Conservation (phyloP, 2,888 invertebrate species). For the Pyrocoelia pectoralis region DNA sequence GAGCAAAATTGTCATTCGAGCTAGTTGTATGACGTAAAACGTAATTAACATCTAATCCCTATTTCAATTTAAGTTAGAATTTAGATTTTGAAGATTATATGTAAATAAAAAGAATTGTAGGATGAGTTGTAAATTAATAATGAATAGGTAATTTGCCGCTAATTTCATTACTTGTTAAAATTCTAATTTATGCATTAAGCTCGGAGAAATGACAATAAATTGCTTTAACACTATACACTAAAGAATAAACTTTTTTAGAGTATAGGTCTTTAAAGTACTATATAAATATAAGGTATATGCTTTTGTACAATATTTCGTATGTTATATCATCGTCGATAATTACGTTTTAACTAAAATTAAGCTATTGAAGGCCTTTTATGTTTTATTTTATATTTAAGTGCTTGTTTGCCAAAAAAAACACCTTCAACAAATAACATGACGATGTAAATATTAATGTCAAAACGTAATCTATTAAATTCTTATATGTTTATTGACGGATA, state of each 20-base stretch:
- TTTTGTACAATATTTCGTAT: conserved; percentile 23
- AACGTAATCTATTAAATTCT: conserved; percentile 43
- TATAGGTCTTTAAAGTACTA: conserved; percentile 14
- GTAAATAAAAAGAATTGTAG: conserved; percentile 16
- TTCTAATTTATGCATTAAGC: conserved; percentile 48
- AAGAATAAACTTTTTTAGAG: conserved; percentile 38
- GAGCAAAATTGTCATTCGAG: conserved; percentile 49
- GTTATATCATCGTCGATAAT: conserved; percentile 17
- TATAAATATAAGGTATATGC: conserved; percentile 14
- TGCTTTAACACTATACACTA: conserved; percentile 51
- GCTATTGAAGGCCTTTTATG: conserved; percentile 9
- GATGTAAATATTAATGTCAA: conserved; percentile 44
- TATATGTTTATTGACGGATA: conserved; percentile 46
- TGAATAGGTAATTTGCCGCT: conserved; percentile 15
- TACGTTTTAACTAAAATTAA: conserved; percentile 5
- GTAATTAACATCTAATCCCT: conserved; percentile 24
- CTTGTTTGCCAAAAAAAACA: conserved; percentile 36
- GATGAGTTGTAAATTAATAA: conserved; percentile 12
- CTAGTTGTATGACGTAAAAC: conserved; percentile 36
- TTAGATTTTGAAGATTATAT: conserved; percentile 21
- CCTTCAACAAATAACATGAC: conserved; percentile 30
- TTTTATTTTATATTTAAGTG: background rate
- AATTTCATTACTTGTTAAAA: conserved; percentile 28
- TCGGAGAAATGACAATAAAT: conserved; percentile 60
- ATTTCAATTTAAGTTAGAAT: conserved; percentile 25